Evolutionary conservation across 2,113 vertebrate species (phyloP).

Genomic region (Scomber scombrus): DNA sequence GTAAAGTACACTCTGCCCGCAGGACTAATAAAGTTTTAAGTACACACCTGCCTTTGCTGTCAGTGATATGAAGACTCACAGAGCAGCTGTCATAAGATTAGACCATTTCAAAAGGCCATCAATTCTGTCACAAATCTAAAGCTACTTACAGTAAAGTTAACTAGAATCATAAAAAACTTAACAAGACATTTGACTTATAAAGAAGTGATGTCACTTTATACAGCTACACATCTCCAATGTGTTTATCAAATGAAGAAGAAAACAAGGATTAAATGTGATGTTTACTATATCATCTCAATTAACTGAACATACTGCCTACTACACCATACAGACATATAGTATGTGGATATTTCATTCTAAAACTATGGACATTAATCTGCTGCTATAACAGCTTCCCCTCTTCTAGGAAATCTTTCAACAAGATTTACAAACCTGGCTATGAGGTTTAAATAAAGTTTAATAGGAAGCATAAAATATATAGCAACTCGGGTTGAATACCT

Average conservation of each 20-base stretch:
- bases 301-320: too few species aligned
- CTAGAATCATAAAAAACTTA: too few species aligned
- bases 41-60: background rate
- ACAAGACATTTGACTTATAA: too few species aligned
- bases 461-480: background rate
- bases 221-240: background rate
- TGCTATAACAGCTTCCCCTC: background rate
- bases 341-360: background rate
- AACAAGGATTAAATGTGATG: too few species aligned
- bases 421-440: too few species aligned
- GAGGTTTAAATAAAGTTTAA: background rate
- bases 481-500: background rate
- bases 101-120: background rate
- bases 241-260: background rate
- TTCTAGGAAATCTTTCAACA: too few species aligned
- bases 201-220: background rate
- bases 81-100: background rate
- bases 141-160: too few species aligned
- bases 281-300: too few species aligned
- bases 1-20: background rate
- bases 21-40: background rate
- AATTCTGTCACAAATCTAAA: too few species aligned
- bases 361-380: too few species aligned
- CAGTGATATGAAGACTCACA: background rate
- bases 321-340: background rate